phyloP scores from a whole-genome alignment of 2,113 vertebrate species.

The Gnathonemus longibarbis region DNA sequence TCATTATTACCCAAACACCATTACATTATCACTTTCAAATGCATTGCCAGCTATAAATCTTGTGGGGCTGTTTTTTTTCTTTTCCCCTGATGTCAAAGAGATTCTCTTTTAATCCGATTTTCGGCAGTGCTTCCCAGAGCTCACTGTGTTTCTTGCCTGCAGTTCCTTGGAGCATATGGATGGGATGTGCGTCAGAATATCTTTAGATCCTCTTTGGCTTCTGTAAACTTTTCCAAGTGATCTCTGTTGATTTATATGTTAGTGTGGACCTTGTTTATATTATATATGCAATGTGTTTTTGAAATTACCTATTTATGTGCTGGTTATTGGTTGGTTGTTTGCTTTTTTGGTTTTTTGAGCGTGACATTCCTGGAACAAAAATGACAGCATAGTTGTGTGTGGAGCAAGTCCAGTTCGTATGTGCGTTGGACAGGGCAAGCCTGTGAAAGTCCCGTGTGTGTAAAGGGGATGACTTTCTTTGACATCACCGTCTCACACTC shows the following conservation, averaged over 20 bases:
- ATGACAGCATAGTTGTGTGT: not conserved
- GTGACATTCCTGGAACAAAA: not conserved
- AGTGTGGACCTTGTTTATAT: not conserved
- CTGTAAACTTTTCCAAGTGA: not conserved
- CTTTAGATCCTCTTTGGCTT: not conserved
- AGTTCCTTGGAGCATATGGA: not conserved
- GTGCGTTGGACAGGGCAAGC: not conserved
- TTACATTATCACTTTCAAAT: not conserved
- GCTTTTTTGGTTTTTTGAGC: not conserved
- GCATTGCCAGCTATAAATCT: not conserved
- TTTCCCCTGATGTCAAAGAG: not conserved
- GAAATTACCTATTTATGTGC: not conserved
- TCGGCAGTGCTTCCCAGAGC: not conserved
- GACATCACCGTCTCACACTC: not conserved
- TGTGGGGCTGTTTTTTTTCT: not conserved
- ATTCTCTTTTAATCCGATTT: not conserved
- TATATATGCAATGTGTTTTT: not conserved
- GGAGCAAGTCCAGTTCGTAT: not conserved
- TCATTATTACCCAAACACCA: not conserved
- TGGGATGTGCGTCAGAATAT: not conserved
- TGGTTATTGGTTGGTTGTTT: not conserved
- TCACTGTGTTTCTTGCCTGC: not conserved
- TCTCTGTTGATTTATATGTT: not conserved
- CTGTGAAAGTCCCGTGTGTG: not conserved
- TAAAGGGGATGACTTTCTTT: not conserved